Base-by-base conservation (phyloP, 2,888 invertebrate species). In the Noctua janthe region DNA sequence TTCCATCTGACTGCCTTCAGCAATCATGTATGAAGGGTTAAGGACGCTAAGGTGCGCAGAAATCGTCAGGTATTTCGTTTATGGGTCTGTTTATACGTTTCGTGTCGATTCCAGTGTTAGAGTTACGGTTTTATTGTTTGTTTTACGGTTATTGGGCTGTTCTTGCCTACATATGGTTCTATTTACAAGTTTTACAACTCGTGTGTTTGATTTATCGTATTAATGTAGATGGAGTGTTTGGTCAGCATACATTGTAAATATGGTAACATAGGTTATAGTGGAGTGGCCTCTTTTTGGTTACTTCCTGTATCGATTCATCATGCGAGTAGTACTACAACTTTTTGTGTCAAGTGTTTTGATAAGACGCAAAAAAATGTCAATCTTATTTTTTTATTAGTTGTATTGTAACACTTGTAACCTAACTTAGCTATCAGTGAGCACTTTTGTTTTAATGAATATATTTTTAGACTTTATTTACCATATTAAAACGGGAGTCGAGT, bases 1-100 rank as follows among this genome's bases (percentile, higher is more conserved):
- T 74, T 84, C 66, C 62, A 47, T 62, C 17, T 49, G 13, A 43
- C 4, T 67, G 29, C 35, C 29, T 80, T 35, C 74, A 91, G 39
- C 74, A 91, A 80, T 77, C 89, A 94, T 94, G 94, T 92, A 91
- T 90, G 92, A 92, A 92, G 92, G 90, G 69, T 84, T 94, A 39
- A 90, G 91, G 80, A 92, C 90, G 67, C 83, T 94, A 39, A 90
- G 91, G 82, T 93, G 89, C 84, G 87, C 91, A 62, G 90, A 90
- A 81, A 89, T 94, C 79, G 74, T 86, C 74, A 92, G 93, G 93
- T 94, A 92, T 86, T 80, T 70, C 73, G 49, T 74, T 51, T 43
- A 67, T 11, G 29, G 64, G 56, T 39, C 71, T 56, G 78, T 73
- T 70, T 51, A 47, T 71, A 59, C 43, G 20, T 35, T 82, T 56